These are phyloP conservation scores for Raja brachyura DNA, from an alignment of 2,113 vertebrate species.

Conservation along the genomic window DNA sequence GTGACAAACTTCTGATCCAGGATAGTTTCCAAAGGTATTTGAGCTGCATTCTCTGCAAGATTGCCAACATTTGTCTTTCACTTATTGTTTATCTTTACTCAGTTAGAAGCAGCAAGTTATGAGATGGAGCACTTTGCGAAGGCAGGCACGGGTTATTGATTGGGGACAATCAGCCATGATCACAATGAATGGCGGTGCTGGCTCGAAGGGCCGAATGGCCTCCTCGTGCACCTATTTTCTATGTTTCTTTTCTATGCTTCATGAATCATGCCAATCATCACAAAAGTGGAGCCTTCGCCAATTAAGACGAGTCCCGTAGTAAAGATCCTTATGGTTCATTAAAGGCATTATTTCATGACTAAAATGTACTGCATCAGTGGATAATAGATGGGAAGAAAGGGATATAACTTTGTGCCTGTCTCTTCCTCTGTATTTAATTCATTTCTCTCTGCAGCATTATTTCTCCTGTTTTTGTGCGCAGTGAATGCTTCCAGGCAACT, in stretches of 20 bases:
- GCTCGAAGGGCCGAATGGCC: no score
- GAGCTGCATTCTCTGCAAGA: neutral
- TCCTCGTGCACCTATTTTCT: no score
- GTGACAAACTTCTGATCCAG: neutral
- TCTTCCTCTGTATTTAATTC: neutral
- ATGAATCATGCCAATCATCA: neutral
- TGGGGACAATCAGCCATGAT: no score
- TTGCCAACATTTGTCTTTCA: neutral
- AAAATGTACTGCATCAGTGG: neutral
- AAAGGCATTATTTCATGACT: neutral
- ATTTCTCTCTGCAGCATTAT: neutral
- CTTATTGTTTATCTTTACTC: neutral
- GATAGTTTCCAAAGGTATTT: neutral
- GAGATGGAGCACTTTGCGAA: neutral
- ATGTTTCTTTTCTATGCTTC: no score
- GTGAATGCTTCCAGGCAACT: neutral
- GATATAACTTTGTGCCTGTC: neutral
- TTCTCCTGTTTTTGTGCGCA: neutral
- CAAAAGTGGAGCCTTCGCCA: neutral
- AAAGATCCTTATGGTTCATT: neutral
- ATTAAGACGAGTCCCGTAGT: neutral
- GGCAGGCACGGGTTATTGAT: no score
- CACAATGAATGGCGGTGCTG: no score
- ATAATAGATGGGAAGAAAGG: neutral
- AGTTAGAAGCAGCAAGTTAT: neutral